These are phyloP conservation scores for Cariama cristata DNA, from an alignment of 2,113 vertebrate species.

Conservation along the genomic window DNA sequence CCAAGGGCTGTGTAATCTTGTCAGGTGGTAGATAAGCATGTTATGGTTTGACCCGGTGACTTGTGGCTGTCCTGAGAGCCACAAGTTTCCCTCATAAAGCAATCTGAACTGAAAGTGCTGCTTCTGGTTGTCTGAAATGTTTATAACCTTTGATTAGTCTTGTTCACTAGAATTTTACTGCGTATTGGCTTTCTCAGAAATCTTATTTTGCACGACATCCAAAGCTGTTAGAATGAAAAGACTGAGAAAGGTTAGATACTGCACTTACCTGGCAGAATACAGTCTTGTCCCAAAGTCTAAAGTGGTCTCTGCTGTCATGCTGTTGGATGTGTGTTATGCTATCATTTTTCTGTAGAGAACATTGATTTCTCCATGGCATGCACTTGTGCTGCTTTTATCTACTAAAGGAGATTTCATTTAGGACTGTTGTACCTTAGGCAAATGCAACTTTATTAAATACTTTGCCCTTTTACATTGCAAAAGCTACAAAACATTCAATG, in stretches of 20 bases:
- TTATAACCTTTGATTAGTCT: not conserved
- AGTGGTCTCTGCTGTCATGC: not conserved
- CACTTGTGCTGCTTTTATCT: not conserved
- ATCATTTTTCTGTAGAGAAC: not conserved
- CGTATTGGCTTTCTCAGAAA: not conserved
- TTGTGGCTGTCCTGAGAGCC: not conserved
- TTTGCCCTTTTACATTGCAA: not conserved
- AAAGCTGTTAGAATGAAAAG: not conserved
- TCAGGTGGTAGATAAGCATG: not conserved
- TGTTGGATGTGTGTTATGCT: not conserved
- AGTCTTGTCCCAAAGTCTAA: not conserved
- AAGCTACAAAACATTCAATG: not conserved
- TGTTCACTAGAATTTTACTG: not conserved
- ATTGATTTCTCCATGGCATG: not conserved
- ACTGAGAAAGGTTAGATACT: not conserved
- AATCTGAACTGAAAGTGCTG: not conserved
- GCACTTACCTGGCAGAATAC: not conserved
- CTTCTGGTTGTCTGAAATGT: not conserved
- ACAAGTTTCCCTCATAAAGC: rapidly evolving
- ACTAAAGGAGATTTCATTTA: not conserved
- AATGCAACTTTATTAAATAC: not conserved
- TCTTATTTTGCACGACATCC: not conserved
- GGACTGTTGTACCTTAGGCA: not conserved
- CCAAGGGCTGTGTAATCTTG: not conserved
- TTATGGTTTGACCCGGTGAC: not conserved